Evolutionary conservation across 2,888 invertebrate genomes (phyloP), one percentile per base, ranked within the genome.

Genomic region (Lydus trimaculatus): DNA sequence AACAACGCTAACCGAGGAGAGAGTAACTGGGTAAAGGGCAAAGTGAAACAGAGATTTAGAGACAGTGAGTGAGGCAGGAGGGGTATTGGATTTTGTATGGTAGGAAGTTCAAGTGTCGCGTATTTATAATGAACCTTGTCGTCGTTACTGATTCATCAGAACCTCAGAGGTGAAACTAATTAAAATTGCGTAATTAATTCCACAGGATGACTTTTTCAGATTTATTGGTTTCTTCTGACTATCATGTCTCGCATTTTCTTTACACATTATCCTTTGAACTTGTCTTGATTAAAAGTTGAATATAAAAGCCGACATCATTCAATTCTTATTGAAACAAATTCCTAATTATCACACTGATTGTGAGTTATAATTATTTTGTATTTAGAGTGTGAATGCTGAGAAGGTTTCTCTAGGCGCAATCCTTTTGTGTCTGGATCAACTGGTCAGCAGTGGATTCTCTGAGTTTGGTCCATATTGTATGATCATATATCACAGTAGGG

Each of bases 181-280:
- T 80, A 80, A 79, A 80, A 79, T 79, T 74, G 71, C 73, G 71
- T 79, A 78, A 80, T 80, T 80, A 80, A 79, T 80, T 80, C 72
- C 66, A 65, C 63, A 70, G 60, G 62, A 73, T 69, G 71, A 73
- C 71, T 72, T 77, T 76, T 76, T 76, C 61, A 59, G 67, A 70
- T 65, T 65, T 69, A 69, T 69, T 64, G 61, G 61, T 61, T 63
- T 48, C 63, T 66, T 56, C 39, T 28, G 28, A 59, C 59, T 59
- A 31, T 31, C 31, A 23, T 31, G 20, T n/a, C 31, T n/a, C 31
- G 17, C 23, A 31, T 59, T 28, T 59, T 31, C 31, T 31, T 31
- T 59, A 8, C 31, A 33, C 28, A n/a, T 2, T 28, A 13, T 25
- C 5, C 58, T 31, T 56, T 67, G 62, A 36, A 61, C 52, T 63